Evolutionary conservation across 1,140 invertebrate genomes (phyloP).

Genomic region (Rhyzopertha dominica): DNA sequence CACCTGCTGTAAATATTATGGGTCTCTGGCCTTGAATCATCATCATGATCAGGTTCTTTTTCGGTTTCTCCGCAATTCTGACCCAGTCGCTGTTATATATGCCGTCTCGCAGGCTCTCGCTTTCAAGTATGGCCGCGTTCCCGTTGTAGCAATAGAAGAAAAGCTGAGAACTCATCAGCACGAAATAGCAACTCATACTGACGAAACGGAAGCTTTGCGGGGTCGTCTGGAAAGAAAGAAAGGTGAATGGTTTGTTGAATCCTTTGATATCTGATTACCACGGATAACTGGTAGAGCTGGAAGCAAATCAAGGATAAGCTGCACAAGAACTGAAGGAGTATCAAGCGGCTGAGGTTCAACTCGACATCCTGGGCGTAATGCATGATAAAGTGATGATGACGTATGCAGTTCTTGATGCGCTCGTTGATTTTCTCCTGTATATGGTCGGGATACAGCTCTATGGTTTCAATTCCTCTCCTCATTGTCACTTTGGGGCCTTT

Average conservation of each 20-base stretch:
- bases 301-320: conserved; percentile 21
- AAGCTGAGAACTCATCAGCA: conserved; percentile 20
- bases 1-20: conserved; percentile 46
- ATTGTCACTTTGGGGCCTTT: too few species aligned
- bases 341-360: conserved; percentile 13
- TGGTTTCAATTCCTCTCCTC: too few species aligned
- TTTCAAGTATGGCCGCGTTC: conserved; percentile 23
- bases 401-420: too few species aligned
- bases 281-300: conserved; percentile 21
- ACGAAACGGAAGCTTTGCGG: conserved; percentile 11
- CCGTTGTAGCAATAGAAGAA: conserved; percentile 21
- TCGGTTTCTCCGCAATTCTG: conserved; percentile 27
- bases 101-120: conserved; percentile 20
- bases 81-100: conserved; percentile 29
- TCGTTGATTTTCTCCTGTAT: too few species aligned
- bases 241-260: neutral
- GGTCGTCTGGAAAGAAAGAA: neutral
- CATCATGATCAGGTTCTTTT: conserved; percentile 44
- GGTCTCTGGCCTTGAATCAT: conserved; percentile 47
- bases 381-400: conserved; percentile 21
- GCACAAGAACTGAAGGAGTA: conserved; percentile 19
- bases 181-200: conserved; percentile 16
- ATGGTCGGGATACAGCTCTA: too few species aligned
- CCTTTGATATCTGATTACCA: conserved; percentile 8
- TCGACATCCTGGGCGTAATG: conserved; percentile 15